A percentile compares a stretch with the other conserved stretches of the same genome.
Conservation (phyloP, 2,113 vertebrate species). For the Hydrochoerus hydrochaeris region DNA sequence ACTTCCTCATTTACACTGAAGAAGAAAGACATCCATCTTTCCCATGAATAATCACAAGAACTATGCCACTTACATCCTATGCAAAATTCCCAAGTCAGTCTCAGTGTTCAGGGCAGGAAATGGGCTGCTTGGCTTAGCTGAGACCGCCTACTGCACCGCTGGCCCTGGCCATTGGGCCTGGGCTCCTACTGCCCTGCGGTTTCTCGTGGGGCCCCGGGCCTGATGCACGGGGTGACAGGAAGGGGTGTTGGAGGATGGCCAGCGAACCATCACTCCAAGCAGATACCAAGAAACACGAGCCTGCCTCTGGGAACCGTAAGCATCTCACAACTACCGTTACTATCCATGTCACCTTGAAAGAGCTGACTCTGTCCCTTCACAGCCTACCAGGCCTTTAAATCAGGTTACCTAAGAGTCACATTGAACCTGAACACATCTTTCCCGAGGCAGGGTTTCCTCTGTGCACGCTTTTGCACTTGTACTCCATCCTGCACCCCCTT, state of each 20-base stretch:
- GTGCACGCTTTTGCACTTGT: accelerated
- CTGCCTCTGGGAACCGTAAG: background rate
- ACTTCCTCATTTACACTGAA: background rate
- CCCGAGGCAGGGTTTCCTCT: accelerated
- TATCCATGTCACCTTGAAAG: background rate
- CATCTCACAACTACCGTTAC: background rate
- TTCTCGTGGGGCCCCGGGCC: background rate
- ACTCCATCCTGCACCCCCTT: accelerated
- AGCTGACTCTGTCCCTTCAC: background rate
- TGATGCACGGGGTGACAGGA: accelerated
- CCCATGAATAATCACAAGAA: background rate
- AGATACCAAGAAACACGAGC: background rate
- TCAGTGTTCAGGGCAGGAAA: background rate
- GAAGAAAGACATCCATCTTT: background rate
- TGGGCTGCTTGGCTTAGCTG: background rate
- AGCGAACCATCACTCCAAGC: background rate
- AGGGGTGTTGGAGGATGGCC: background rate
- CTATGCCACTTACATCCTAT: background rate
- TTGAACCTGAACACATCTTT: accelerated
- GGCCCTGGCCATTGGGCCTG: background rate
- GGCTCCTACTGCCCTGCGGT: background rate
- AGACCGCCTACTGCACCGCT: too few relatives aligned
- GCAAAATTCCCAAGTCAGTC: background rate
- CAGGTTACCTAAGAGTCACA: background rate
- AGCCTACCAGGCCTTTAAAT: background rate